Evolutionary conservation across 2,888 invertebrate genomes (phyloP), one percentile per base, ranked within the genome.

Genomic region (Rhagonycha lutea): DNA sequence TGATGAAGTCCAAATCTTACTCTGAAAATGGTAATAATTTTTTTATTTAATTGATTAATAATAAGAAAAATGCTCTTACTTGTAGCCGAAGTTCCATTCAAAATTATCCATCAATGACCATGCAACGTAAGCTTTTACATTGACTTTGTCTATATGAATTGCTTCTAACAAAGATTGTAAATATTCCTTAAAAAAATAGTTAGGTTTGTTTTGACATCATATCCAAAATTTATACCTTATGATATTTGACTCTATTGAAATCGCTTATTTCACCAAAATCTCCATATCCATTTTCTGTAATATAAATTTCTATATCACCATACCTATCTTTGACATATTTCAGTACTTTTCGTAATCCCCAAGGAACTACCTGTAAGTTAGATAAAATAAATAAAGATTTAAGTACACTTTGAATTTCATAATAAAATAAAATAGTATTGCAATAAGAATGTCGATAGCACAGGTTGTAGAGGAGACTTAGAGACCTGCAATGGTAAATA

Each of bases 281-380:
- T 3, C 91, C 88, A 86, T 89, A 89, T 4, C 92, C 92, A 78
- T 91, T 92, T 82, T 91, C 92, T 0, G 90, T 90, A 3, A 92
- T 84, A 74, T 89, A 88, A n/a, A 92, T 87, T 29, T 89, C 86
- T 0, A 90, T 90, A 82, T 91, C 89, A 62, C 88, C 86, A 73
- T 85, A 84, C 9, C 74, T 79, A 79, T 85, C 80, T 80, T 84
- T 84, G 23, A 87, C 79, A 85, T 90, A 90, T 11, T 88, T 85
- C 0, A 93, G 83, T 0, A 91, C 74, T 73, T 91, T 90, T 75
- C 88, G 85, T 73, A 93, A 88, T 0, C 91, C 92, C 89, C 90
- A 89, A 0, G 92, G 92, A 1, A 90, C 89, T 76, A 90, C 88
- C 90, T 69, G 76, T 14, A 79, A 69, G 14, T 29, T 26, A 32